phyloP scores from a whole-genome alignment of 2,113 vertebrate species.

The Alexandromys fortis region DNA sequence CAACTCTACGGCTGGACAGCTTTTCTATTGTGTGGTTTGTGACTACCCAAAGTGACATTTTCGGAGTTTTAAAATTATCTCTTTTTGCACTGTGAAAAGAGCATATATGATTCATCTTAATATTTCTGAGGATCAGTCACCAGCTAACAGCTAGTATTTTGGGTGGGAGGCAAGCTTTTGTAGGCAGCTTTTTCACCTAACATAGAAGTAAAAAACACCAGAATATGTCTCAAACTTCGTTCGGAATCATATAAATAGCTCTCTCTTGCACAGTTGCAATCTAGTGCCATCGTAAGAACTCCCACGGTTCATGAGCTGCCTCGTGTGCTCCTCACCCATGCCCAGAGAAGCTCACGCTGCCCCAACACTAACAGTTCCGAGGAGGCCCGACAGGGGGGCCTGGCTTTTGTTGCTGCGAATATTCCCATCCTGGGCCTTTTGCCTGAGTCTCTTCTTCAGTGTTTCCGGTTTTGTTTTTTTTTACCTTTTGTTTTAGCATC shows the following conservation, averaged over 20 bases:
- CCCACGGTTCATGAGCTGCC: conserved; percentile 31
- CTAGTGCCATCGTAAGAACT: not conserved
- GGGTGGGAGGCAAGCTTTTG: conserved; percentile 76
- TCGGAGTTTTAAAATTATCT: conserved; percentile 76
- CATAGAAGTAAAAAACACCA: conserved; percentile 53
- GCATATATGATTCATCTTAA: conserved; percentile 77
- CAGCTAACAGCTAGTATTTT: conserved; percentile 65
- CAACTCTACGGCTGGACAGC: conserved; percentile 55
- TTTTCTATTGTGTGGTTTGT: conserved; percentile 66
- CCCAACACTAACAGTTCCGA: not conserved
- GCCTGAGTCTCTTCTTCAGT: not conserved
- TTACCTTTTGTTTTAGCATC: not conserved
- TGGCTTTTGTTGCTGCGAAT: not conserved
- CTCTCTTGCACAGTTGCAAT: conserved; percentile 47
- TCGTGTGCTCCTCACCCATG: not conserved
- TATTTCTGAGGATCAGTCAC: conserved; percentile 69
- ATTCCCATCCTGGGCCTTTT: not conserved
- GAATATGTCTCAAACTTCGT: conserved; percentile 55
- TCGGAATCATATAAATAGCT: conserved; percentile 63
- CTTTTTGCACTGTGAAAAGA: conserved; percentile 78
- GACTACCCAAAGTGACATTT: conserved; percentile 73
- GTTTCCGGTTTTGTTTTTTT: not conserved
- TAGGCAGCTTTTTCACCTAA: conserved; percentile 72
- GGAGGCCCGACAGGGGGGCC: not conserved
- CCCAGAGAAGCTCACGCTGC: not conserved